Evolutionary conservation across 2,113 vertebrate species (phyloP), one percentile per base, ranked within the genome.

Genomic region (Urocolius indicus): DNA sequence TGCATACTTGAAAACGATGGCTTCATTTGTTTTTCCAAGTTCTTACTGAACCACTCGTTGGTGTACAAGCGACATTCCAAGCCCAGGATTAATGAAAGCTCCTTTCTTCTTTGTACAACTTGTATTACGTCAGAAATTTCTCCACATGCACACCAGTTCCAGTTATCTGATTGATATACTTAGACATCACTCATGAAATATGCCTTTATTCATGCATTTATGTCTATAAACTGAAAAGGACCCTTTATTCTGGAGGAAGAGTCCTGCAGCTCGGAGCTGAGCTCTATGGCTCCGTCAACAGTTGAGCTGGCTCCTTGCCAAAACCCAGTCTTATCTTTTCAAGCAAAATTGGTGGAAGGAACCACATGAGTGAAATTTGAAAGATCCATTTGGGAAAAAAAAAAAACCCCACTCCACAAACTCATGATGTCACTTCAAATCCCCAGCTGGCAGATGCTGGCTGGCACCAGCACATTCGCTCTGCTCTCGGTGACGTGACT

Each of bases 131-230:
- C 96, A 97, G 93, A 48, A 43, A 45, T 41, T 69, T 86, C 95
- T 95, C 87, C 89, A 75, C 93, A 94, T 79, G 73, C 94, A 96
- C 84, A 68, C 87, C 90, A 96, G 89, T 61, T 93, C 95, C 93
- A 96, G 46, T 92, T 95, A 95, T 95, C 93, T 96, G 96, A 94
- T 94, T 96, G 95, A 96, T 96, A 78, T 52, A 93, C 90, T 95
- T 87, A 32, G 94, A 95, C 90, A 92, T 95, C 94, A 96, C 46
- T n/a, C 95, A 96, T 87, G 96, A 96, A 97, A 94, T 91, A 91
- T 95, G 95, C 93, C 84, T 95, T 96, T 96, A 91, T 95, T 94
- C 90, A 2, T 34, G 75, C 81, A 38, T 85, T 96, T 96, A 88
- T 95, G 95, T 84, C 95, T 86, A 0, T 78, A 91, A 94, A 79